Conservation (phyloP, 2,797 vertebrate species). For the Acanthis flammea region DNA sequence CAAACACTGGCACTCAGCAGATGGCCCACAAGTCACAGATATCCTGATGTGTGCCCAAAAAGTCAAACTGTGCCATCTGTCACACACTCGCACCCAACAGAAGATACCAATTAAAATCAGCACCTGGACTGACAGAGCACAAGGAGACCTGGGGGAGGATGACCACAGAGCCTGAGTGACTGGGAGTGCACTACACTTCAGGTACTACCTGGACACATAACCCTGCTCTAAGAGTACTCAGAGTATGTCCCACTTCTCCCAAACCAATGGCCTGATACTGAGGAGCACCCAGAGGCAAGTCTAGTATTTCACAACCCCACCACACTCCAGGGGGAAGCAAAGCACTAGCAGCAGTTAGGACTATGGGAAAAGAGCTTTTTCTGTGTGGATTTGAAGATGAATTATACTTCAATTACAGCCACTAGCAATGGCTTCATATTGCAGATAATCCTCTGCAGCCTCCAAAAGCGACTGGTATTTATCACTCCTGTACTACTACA, state of each 20-base stretch:
- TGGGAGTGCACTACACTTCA: not conserved
- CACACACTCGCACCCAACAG: accelerated
- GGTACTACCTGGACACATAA: not conserved
- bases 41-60: accelerated
- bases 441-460: not conserved
- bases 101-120: not conserved
- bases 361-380: not conserved
- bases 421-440: not conserved
- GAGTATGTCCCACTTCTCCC: not conserved
- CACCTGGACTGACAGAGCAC: not conserved
- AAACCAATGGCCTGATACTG: not conserved
- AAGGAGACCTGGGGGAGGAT: not conserved
- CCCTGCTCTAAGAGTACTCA: not conserved
- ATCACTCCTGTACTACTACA: not conserved
- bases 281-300: not conserved
- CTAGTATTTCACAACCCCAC: not conserved
- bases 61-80: not conserved
- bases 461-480: not conserved
- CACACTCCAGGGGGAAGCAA: not conserved
- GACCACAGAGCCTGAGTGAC: not conserved
- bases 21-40: not conserved
- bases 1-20: not conserved
- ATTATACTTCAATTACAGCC: not conserved
- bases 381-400: not conserved
- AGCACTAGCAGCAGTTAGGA: not conserved